phyloP scores from a whole-genome alignment of 2,888 invertebrate genomes.

The Cheilosia vernalis region DNA sequence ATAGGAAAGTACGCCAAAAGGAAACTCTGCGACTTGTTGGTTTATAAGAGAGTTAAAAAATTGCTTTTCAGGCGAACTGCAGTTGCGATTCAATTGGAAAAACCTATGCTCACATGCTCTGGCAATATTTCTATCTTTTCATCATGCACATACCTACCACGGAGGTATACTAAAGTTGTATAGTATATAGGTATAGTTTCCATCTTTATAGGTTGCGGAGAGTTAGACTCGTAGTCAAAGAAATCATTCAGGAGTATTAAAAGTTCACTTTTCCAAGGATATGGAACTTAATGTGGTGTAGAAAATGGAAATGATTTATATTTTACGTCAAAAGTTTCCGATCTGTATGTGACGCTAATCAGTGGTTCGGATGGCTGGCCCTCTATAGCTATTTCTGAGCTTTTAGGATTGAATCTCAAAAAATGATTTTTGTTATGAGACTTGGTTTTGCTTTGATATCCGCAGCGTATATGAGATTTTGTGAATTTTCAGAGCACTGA shows the following conservation, averaged over 20 bases:
- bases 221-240: constrained; percentile 17
- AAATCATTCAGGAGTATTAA: constrained; percentile 13
- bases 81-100: neutral
- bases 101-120: no score
- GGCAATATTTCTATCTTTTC: no score
- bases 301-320: neutral
- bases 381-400: neutral
- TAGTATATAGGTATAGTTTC: neutral
- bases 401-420: no score
- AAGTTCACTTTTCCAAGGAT: neutral
- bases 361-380: neutral
- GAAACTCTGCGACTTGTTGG: neutral
- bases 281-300: constrained; percentile 12
- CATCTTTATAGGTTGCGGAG: neutral
- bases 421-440: no score
- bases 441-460: no score
- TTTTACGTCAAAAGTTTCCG: neutral
- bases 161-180: no score
- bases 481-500: no score
- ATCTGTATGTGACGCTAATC: constrained; percentile 11
- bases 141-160: no score
- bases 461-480: no score
- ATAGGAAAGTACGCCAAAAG: constrained; percentile 4
- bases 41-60: constrained; percentile 28
- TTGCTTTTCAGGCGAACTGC: constrained; percentile 9